Evolutionary conservation across 2,888 invertebrate species (phyloP).

Genomic region (Aleiodes leptofemur): DNA sequence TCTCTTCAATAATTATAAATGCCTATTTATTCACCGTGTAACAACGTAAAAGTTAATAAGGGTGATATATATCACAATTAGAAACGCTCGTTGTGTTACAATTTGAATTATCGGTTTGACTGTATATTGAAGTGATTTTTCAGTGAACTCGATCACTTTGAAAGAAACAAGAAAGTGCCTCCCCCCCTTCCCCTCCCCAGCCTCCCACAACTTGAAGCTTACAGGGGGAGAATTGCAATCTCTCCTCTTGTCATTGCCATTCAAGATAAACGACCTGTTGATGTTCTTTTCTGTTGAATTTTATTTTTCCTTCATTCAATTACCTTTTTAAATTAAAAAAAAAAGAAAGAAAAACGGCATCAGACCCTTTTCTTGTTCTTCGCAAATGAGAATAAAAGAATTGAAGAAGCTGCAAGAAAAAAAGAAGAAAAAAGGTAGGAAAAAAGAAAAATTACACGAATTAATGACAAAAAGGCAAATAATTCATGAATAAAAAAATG

Average conservation of each 20-base stretch:
- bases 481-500: conserved; percentile 11
- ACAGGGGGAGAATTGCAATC: conserved; percentile 35
- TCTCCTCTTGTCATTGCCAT: conserved; percentile 41
- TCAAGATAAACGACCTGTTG: conserved; percentile 33
- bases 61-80: conserved; percentile 40
- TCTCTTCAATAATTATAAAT: not conserved
- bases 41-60: not conserved
- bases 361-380: conserved; percentile 20
- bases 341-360: not conserved
- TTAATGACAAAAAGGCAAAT: conserved; percentile 1
- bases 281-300: conserved; percentile 14
- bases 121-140: conserved; percentile 39
- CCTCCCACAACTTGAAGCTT: not conserved
- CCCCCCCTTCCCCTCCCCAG: not conserved
- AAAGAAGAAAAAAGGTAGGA: not conserved
- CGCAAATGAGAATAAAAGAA: conserved; percentile 34
- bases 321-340: conserved; percentile 39
- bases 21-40: not conserved
- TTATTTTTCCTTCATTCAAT: conserved; percentile 20
- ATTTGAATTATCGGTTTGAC: conserved; percentile 31
- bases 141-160: conserved; percentile 34
- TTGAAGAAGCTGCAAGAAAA: not conserved
- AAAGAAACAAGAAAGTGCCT: conserved; percentile 11
- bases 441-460: conserved; percentile 27
- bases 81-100: conserved; percentile 29